Evolutionary conservation across 2,888 invertebrate species (phyloP).

Genomic region (Apeira syringaria): DNA sequence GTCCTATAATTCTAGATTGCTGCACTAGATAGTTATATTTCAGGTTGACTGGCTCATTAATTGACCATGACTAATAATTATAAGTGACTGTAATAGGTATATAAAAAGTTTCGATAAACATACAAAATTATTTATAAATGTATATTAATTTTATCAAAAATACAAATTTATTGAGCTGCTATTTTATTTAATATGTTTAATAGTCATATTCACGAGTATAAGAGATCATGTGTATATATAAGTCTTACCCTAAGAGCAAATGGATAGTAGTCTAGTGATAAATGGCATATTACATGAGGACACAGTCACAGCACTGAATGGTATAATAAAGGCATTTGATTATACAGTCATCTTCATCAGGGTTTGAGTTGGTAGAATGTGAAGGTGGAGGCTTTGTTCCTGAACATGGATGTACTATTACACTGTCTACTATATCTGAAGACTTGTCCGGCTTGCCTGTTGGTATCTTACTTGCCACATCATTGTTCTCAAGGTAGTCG

Average conservation of each 20-base stretch:
- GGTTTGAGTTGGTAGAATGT: slow-evolving; percentile 47
- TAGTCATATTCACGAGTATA: slow-evolving; percentile 2
- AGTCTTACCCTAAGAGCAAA: slow-evolving; percentile 8
- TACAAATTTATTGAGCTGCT: not conserved
- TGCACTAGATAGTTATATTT: too few species aligned
- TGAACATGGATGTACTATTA: slow-evolving; percentile 53
- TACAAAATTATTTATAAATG: too few species aligned
- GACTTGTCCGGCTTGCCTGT: slow-evolving; percentile 45
- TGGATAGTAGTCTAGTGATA: slow-evolving; percentile 4
- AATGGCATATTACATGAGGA: slow-evolving; percentile 58
- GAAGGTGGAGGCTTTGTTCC: slow-evolving; percentile 44
- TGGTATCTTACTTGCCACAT: slow-evolving; percentile 38
- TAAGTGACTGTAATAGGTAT: too few species aligned
- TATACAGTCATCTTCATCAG: slow-evolving; percentile 83
- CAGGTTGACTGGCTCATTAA: too few species aligned
- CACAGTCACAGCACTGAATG: slow-evolving; percentile 86
- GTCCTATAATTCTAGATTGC: too few species aligned
- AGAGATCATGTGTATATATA: slow-evolving; percentile 14
- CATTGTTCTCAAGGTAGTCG: slow-evolving; percentile 53
- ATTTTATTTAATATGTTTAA: not conserved
- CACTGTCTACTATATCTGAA: slow-evolving; percentile 68
- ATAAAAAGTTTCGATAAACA: too few species aligned
- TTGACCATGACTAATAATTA: too few species aligned
- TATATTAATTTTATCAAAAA: not conserved
- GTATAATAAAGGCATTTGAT: slow-evolving; percentile 85